Evolutionary conservation across 2,888 invertebrate species (phyloP), one percentile per base, ranked within the genome.

Genomic region (Entomobrya multifasciata): DNA sequence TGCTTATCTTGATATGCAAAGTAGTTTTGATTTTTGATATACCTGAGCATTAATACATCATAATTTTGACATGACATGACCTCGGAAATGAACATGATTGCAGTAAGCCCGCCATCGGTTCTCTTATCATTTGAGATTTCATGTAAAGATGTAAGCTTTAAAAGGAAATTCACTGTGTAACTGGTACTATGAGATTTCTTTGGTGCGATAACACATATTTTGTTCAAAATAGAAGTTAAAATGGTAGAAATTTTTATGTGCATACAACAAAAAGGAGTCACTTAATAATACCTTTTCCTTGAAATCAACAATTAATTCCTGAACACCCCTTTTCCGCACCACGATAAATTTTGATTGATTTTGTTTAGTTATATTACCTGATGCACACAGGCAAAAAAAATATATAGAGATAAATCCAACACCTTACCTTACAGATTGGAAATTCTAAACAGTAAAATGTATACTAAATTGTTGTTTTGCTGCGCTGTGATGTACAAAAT

Each of bases 281-380:
- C 82, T 81, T n/a, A 81, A 81, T 81, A 60, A 44, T 25, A 17
- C 57, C n/a, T 60, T 84, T 62, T 78, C 25, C 60, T 44, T 57
- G 55, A 30, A 44, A 55, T 47, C 41, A 5, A 57, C 27, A 60
- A 44, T 76, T 8, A 78, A 85, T 85, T 85, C 85, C 85, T 85
- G 85, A 85, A 85, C 85, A 60, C 85, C 85, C 67, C 77, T 70
- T 67, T 83, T 62, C 72, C 27, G 47, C 20, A 55, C 20, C n/a
- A 52, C 25, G 74, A 74, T 52, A 74, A 27, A 76, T 11, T 49
- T 8, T 55, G 52, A 76, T 76, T 52, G 74, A 76, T 76, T 55
- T 55, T 17, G 4, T 36, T 57, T 10, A n/a, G n/a, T n/a, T 57
- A 20, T 25, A 8, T 36, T 76, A 6, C 55, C 13, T 52, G 49